A percentile compares a stretch with the other conserved stretches of the same genome.
phyloP scores from a whole-genome alignment of 2,888 invertebrate species.

The Lasioglossum malachurum region DNA sequence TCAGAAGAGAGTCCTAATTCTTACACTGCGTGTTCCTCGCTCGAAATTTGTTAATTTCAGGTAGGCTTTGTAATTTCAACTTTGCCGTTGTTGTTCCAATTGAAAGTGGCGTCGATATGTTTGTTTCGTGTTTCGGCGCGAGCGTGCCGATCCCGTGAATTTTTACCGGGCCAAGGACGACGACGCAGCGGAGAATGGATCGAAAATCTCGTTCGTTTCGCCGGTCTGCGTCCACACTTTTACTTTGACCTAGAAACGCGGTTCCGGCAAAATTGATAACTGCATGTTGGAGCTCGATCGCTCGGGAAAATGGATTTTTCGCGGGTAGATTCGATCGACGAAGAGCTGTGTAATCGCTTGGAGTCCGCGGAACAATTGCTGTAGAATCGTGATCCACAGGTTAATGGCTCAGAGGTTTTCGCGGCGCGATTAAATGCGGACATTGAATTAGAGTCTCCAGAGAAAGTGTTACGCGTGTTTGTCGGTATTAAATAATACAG shows the following conservation, averaged over 20 bases:
- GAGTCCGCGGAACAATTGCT: neutral
- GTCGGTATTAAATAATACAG: neutral
- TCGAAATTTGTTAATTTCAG: neutral
- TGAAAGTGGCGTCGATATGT: neutral
- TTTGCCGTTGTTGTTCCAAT: neutral
- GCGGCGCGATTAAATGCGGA: neutral
- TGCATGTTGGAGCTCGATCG: neutral
- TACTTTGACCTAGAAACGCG: constrained; percentile 21
- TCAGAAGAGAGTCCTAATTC: too few species aligned
- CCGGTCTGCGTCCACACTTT: constrained; percentile 12
- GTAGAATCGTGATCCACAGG: neutral
- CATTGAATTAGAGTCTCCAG: neutral
- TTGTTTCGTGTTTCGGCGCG: neutral
- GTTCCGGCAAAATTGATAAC: neutral
- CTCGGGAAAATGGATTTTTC: neutral
- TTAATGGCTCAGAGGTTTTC: neutral
- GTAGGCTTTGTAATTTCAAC: neutral
- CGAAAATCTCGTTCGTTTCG: constrained; percentile 59
- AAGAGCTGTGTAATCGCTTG: neutral
- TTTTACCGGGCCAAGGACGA: constrained; percentile 38
- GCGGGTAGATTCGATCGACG: neutral
- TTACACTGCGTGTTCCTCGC: neutral
- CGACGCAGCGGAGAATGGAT: constrained; percentile 43
- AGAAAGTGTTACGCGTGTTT: neutral
- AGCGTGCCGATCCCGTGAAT: neutral